Percentiles rank a stretch among this genome's conserved stretches.
These are phyloP conservation scores for Colaptes auratus DNA, from an alignment of 2,113 vertebrate species.

Conservation along the genomic window DNA sequence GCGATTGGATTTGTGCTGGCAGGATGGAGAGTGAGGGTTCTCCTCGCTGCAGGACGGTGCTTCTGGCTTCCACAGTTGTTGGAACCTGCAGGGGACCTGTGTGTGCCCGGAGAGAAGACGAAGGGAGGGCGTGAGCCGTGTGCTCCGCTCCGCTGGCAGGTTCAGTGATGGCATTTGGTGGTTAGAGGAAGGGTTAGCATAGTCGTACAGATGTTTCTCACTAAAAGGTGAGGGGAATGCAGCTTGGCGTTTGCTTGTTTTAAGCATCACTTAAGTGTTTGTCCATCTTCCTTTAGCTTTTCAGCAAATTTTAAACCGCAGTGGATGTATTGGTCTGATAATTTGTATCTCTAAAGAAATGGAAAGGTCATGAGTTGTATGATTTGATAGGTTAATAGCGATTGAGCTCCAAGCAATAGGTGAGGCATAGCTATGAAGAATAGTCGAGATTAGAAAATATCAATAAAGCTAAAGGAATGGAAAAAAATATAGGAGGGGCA, in stretches of 20 bases:
- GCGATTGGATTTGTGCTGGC: accelerated
- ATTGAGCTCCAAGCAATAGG: background rate
- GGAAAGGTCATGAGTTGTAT: too few species aligned
- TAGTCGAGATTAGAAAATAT: background rate
- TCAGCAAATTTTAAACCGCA: accelerated
- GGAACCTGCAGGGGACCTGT: accelerated
- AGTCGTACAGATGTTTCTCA: accelerated
- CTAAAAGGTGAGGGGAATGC: background rate
- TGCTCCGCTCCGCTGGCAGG: background rate
- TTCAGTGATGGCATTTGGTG: accelerated
- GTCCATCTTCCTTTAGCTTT: background rate
- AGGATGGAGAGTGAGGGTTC: too few species aligned
- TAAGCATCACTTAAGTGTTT: accelerated
- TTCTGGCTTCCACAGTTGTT: accelerated
- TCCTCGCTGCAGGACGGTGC: background rate
- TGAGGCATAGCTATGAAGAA: background rate
- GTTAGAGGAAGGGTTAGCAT: accelerated
- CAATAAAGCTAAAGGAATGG: background rate
- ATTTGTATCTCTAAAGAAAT: too few species aligned
- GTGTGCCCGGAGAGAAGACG: too few species aligned
- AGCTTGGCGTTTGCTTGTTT: background rate
- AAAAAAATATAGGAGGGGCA: accelerated
- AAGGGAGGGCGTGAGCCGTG: background rate
- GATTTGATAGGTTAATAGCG: background rate
- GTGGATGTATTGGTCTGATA: accelerated